Conservation (phyloP, 1,140 invertebrate genomes). For the Eupeodes corollae region DNA sequence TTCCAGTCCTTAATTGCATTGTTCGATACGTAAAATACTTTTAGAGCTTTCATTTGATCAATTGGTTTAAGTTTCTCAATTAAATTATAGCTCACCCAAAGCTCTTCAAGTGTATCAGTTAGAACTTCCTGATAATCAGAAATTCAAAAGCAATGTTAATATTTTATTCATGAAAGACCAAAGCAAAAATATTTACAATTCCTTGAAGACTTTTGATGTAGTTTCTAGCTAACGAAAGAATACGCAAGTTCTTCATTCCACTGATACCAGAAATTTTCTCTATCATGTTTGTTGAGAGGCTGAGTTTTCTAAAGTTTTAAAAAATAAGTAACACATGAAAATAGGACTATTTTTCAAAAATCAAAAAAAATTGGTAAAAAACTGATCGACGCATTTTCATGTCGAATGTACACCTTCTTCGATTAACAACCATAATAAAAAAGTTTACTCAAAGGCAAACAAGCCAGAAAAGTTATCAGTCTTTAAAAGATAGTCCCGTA, state of each 20-base stretch:
- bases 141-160: no score
- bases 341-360: no score
- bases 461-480: no score
- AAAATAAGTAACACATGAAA: no score
- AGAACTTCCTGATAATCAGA: slow-evolving; percentile 54
- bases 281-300: slow-evolving; percentile 84
- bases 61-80: slow-evolving; percentile 90
- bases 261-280: slow-evolving; percentile 74
- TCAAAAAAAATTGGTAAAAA: no score
- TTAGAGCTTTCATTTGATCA: slow-evolving; percentile 65
- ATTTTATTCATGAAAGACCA: background rate
- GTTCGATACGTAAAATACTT: slow-evolving; percentile 76
- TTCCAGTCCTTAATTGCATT: slow-evolving; percentile 82
- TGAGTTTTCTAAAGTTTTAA: slow-evolving; percentile 74
- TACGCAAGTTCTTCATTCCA: slow-evolving; percentile 68
- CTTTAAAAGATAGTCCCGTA: slow-evolving; percentile 14
- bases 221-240: slow-evolving; percentile 79
- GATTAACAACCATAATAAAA: no score
- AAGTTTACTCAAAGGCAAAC: no score
- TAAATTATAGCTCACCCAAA: slow-evolving; percentile 91
- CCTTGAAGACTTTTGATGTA: slow-evolving; percentile 81
- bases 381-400: no score
- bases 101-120: slow-evolving; percentile 74
- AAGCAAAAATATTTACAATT: slow-evolving; percentile 46
- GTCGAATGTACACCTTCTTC: no score